Evolutionary conservation across 1,140 invertebrate genomes (phyloP).

Genomic region (Psilanteris sp.): DNA sequence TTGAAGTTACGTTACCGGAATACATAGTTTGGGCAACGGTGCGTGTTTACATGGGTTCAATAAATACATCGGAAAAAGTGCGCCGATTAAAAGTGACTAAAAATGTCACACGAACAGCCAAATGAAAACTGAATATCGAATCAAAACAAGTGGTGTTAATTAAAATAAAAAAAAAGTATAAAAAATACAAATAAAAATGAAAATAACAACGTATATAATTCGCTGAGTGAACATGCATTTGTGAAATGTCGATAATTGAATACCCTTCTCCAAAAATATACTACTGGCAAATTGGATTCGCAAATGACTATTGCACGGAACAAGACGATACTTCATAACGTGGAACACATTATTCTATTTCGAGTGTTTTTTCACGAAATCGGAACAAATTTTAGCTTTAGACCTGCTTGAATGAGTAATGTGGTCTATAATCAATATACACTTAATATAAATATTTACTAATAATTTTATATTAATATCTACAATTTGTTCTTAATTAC

Average conservation of each 20-base stretch:
- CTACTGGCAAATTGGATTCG: slow-evolving; percentile 4
- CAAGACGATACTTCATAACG: slow-evolving; percentile 2
- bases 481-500: no score
- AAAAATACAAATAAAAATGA: neutral
- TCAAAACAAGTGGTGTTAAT: slow-evolving; percentile 5
- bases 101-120: neutral
- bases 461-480: no score
- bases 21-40: neutral
- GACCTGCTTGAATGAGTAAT: no score
- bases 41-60: neutral
- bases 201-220: slow-evolving; percentile 1
- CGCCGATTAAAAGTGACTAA: neutral
- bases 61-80: neutral
- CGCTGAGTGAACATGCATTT: neutral
- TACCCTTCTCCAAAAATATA: slow-evolving; percentile 11
- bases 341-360: no score
- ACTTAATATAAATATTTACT: no score
- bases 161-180: slow-evolving; percentile 14
- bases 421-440: no score
- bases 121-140: slow-evolving; percentile 4
- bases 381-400: no score
- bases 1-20: neutral
- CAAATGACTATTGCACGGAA: neutral
- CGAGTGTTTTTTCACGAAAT: no score
- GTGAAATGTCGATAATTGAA: slow-evolving; percentile 5